Base-by-base conservation (phyloP, 1,140 invertebrate species). In the Brachionus paranguensis region DNA sequence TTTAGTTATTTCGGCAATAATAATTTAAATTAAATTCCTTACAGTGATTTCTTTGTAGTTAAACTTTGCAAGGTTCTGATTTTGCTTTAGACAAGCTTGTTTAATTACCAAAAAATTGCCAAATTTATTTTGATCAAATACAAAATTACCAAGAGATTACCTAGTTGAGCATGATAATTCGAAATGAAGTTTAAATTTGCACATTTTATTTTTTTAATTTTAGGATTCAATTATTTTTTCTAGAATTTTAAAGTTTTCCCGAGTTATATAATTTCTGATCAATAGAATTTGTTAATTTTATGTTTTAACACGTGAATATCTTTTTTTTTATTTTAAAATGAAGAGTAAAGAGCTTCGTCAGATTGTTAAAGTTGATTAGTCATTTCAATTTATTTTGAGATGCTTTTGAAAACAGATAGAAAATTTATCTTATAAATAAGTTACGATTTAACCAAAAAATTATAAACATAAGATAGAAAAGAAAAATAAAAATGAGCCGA, bases 401-500 rank as follows among this genome's bases (percentile, higher is more conserved):
- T 47, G 45, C 2, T 12, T 12, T 47, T 47, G 45, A 47, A 47
- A 47, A 47, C 3, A 47, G 45, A 47, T 47, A 47, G 45, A 47
- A 47, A 47, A 12, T 14, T 47, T 47, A 12, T 47, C 45, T 12
- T 47, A 47, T 47, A 47, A 47, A 47, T 47, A 12, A n/a, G 14
- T 47, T 47, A 12, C 14, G 45, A 47, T 11, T 47, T 14, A 3
- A 14, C 14, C 14, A 14, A 47, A 45, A 45, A 12, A n/a, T 47
- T 12, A 12, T 8, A 64, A 64, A 17, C 17, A 47, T 47, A 47
- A 47, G 10, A 47, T 12, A 47, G 45, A 47, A 47, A 47, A 37
- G 5, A 5, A 47, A 72, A 76, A 27, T 27, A 27, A 81, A 68
- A 81, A 81, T 81, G 78, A 81, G 78, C 78, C 81, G 81, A 29